Percentiles rank a stretch among this genome's conserved stretches.
Conservation (phyloP, 1,140 invertebrate species). For the Drosophila watanabei region DNA sequence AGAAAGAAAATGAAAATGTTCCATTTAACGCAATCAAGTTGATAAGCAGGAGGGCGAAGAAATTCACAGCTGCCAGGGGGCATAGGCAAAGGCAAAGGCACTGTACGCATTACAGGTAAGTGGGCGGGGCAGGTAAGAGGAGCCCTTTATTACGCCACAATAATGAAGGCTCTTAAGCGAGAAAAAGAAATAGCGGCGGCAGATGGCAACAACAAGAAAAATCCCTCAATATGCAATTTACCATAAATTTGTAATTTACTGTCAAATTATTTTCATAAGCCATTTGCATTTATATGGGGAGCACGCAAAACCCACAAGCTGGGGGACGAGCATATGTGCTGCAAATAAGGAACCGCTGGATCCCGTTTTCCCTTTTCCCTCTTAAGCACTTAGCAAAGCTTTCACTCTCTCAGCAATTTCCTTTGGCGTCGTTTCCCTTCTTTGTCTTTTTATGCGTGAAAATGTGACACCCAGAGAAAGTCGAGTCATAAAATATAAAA, state of each 20-base stretch:
- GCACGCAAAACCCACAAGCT: slow-evolving; percentile 10
- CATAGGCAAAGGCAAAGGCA: slow-evolving; percentile 20
- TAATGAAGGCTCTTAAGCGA: slow-evolving; percentile 52
- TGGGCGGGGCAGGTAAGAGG: slow-evolving; percentile 27
- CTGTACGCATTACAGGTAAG: slow-evolving; percentile 7
- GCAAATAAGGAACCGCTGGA: slow-evolving; percentile 22
- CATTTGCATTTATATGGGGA: slow-evolving; percentile 79
- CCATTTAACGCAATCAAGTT: slow-evolving; percentile 77
- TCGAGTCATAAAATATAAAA: slow-evolving; percentile 65
- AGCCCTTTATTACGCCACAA: slow-evolving; percentile 52
- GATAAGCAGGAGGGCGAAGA: slow-evolving; percentile 63
- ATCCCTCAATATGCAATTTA: slow-evolving; percentile 84
- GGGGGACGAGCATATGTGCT: slow-evolving; percentile 30
- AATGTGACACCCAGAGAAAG: slow-evolving; percentile 52
- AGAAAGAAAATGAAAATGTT: slow-evolving; percentile 55
- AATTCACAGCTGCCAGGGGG: slow-evolving; percentile 50
- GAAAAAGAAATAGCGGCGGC: slow-evolving; percentile 34
- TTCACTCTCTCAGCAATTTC: slow-evolving; percentile 54
- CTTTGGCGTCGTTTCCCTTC: slow-evolving; percentile 21
- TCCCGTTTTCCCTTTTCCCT: slow-evolving; percentile 16
- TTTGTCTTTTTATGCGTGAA: slow-evolving; percentile 43
- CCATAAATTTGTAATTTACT: slow-evolving; percentile 84
- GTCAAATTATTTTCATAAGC: slow-evolving; percentile 83
- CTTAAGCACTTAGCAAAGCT: slow-evolving; percentile 48
- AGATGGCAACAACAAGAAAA: slow-evolving; percentile 61